Base-by-base conservation (phyloP, 53 echinoderm and acorn worm genomes). In the Echinarachnius parma region DNA sequence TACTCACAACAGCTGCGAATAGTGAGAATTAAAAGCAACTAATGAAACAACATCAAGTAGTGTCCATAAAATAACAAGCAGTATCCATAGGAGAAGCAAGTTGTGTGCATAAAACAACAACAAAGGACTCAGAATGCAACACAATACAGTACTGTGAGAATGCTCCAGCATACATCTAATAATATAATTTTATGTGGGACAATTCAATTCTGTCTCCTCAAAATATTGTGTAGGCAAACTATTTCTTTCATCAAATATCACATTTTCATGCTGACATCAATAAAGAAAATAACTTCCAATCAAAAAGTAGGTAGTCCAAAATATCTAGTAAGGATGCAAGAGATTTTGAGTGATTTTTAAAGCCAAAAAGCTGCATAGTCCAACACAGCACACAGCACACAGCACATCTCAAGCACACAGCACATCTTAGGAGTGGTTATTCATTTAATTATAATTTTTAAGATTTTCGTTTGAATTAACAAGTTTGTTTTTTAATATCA, bases 331-430 rank as follows among this genome's bases (percentile, higher is more conserved):
- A 49, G n/a, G 50, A 49, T 49, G 50, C 21, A 19, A 18, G 3
- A 49, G 50, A 49, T 49, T 49, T 49, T 49, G n/a, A 22, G 50
- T 49, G 50, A 49, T 49, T 49, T 49, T 49, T 49, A 22, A 49
- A 22, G 21, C 19, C 50, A 9, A 49, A 49, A n/a, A n/a, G 21
- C 50, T 49, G 4, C 50, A 49, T 22, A 49, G 50, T 49, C 50
- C 4, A 49, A 16, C 50, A 49, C 50, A 49, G 50, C 50, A 49
- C 50, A 49, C 50, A 49, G 50, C 50, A 49, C 50, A 49, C 45
- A 15, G 9, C 9, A 10, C 15, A 15, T 44, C 45, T 10, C 45
- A 44, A 10, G 45, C n/a, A n/a, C n/a, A n/a, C n/a, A n/a, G n/a
- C n/a, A n/a, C n/a, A n/a, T n/a, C n/a, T n/a, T n/a, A n/a, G n/a